Percentiles rank a stretch among this genome's conserved stretches.
These are phyloP conservation scores for Pardalotus punctatus DNA, from an alignment of 2,113 vertebrate species.

Conservation along the genomic window DNA sequence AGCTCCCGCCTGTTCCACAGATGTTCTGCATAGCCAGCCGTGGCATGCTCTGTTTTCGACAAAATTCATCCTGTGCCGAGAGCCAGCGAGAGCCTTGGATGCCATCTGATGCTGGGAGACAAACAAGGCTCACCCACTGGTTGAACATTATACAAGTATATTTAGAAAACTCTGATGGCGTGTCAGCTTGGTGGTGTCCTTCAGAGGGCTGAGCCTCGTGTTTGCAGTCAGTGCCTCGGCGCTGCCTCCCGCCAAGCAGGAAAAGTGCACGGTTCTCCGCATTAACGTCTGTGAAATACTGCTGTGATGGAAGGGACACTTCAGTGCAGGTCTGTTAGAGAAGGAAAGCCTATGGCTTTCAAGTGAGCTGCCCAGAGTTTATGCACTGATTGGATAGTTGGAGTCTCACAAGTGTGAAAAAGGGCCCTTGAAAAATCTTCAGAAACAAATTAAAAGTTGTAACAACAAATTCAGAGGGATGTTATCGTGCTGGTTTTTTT, in stretches of 20 bases:
- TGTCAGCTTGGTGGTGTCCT: neutral
- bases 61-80: neutral
- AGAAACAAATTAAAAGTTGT: neutral
- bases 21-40: neutral
- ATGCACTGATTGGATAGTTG: neutral
- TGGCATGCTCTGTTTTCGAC: neutral
- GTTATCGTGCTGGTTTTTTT: neutral
- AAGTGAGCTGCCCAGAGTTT: neutral
- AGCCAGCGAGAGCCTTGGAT: neutral
- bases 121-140: neutral
- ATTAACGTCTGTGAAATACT: neutral
- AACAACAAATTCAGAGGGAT: neutral
- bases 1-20: neutral
- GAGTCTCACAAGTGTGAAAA: neutral
- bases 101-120: neutral
- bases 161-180: neutral
- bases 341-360: neutral
- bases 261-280: neutral
- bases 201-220: neutral
- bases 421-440: neutral
- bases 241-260: neutral
- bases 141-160: neutral
- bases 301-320: neutral
- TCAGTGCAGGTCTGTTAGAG: accelerated
- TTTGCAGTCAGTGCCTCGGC: neutral